phyloP scores from a whole-genome alignment of 2,888 invertebrate genomes.

The Xanthorhoe designata region DNA sequence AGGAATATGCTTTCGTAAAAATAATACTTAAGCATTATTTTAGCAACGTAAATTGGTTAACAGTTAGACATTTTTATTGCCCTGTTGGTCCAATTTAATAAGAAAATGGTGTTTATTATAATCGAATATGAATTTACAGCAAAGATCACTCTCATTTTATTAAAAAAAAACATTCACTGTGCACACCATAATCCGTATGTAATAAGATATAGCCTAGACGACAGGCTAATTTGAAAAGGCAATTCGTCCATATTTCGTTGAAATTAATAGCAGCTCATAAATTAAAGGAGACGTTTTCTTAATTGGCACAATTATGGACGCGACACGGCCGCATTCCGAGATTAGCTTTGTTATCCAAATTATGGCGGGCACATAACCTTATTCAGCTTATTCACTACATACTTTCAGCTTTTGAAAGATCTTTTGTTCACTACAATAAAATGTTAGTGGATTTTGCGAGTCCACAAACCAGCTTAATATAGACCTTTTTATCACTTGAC shows the following conservation, averaged over 20 bases:
- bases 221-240: constrained; percentile 30
- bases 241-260: constrained; percentile 29
- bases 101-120: no score
- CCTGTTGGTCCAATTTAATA: no score
- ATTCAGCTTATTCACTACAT: constrained; percentile 4
- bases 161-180: neutral
- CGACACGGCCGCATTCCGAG: constrained; percentile 67
- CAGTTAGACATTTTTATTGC: no score
- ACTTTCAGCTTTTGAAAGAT: neutral
- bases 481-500: no score
- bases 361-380: constrained; percentile 16
- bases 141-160: no score
- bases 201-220: constrained; percentile 4
- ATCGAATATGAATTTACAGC: no score
- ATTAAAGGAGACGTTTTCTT: constrained; percentile 70
- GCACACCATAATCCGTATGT: neutral
- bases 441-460: no score
- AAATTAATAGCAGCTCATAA: constrained; percentile 59
- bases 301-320: constrained; percentile 74
- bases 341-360: constrained; percentile 36
- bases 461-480: no score
- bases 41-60: no score
- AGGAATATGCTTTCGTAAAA: no score
- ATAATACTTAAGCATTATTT: no score
- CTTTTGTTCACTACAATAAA: neutral